Conservation (phyloP, 2,113 vertebrate species). For the Tonatia bakeri region DNA sequence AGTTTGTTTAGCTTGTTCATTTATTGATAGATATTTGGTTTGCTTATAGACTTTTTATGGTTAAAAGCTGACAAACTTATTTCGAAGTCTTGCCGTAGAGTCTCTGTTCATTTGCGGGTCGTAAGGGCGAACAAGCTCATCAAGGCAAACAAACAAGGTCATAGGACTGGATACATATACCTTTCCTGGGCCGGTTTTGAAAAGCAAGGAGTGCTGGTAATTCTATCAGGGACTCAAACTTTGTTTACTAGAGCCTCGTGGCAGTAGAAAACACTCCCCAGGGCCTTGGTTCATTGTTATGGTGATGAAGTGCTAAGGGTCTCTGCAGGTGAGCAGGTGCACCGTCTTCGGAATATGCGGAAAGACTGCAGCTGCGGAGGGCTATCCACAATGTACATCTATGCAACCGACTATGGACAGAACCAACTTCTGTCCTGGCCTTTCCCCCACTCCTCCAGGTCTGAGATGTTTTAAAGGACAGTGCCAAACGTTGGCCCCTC, state of each 20-base stretch:
- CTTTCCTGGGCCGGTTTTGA: background rate
- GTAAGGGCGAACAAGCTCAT: background rate
- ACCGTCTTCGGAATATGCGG: background rate
- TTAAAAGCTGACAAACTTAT: background rate
- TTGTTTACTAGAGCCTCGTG: constrained; percentile 46
- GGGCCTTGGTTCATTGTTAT: background rate
- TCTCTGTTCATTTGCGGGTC: background rate
- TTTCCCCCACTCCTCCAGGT: background rate
- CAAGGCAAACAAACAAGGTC: too few species aligned
- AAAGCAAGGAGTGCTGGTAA: background rate
- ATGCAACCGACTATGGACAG: background rate
- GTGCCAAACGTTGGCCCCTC: background rate
- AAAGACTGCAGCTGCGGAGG: background rate
- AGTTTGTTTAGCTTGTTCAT: background rate
- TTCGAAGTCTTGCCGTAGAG: background rate
- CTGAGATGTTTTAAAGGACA: background rate
- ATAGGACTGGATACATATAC: background rate
- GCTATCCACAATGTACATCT: background rate
- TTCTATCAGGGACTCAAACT: constrained; percentile 39
- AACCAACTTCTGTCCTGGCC: background rate
- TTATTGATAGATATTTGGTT: background rate
- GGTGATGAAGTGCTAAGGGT: background rate
- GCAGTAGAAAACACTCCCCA: background rate
- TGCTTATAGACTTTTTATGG: background rate
- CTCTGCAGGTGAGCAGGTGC: constrained; percentile 16